Base-by-base conservation (phyloP, 1,140 invertebrate genomes). In the Tigriopus japonicus region DNA sequence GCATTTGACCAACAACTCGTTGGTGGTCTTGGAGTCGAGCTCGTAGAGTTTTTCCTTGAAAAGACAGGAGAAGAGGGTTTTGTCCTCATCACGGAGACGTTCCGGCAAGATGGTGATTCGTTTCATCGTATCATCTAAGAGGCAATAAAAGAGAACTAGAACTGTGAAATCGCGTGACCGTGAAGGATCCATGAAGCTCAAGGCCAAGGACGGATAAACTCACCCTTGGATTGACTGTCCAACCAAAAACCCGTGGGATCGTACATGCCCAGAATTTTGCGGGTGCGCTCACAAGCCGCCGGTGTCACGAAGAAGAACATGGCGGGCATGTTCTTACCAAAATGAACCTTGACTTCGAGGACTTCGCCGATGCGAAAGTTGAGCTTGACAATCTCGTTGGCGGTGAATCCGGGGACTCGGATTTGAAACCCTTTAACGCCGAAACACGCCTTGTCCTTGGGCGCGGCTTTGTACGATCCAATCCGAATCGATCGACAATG, bases 41-140 rank as follows among this genome's bases (percentile, higher is more conserved):
- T 88, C 85, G 64, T 81, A 81, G 53, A 84, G 73, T 53, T 73
- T 66, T 40, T 76, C 66, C 67, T 75, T 52, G 9, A 71, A 72
- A 68, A 83, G 87, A 62, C 86, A 78, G 28, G 72, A 66, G 69
- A 81, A 81, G 15, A 88, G 74, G 1, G 68, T 59, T 68, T 80
- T 84, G 5, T 77, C 76, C 51, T 85, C 79, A 15, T 82, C 80
- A 0, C 72, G 67, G 49, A 88, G 74, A 52, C 68, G 71, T 62
- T 86, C 82, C 10, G 86, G 82, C 55, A 89, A 70, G 49, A 92
- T 68, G 19, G 85, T 86, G 63, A 90, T 82, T 65, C 84, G 75
- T 71, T 80, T 83, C 65, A 81, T 80, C 0, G 78, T 76, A 64
- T 85, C 78, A 65, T 79, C 76, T 42, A 6, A 35, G 28, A 35